Evolutionary conservation across 2,888 invertebrate species (phyloP), one percentile per base, ranked within the genome.

Genomic region (Stegana nigrithorax): DNA sequence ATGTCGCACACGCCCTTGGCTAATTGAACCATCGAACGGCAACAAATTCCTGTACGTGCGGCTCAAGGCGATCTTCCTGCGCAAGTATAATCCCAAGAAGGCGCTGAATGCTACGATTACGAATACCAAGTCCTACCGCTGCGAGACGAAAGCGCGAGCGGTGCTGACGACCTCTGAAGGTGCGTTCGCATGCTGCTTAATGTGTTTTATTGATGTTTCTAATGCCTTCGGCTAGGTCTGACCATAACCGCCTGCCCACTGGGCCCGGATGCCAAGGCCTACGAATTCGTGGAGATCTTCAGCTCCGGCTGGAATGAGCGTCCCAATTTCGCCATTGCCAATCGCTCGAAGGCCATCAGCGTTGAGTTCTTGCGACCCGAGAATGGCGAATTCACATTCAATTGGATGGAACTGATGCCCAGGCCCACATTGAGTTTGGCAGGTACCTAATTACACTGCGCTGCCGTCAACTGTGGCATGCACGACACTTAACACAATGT

Each of bases 351-450:
- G 65, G 91, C 91, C 26, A 88, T 95, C 29, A 90, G 93, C 59
- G 90, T 95, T 0, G 95, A 95, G 80, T 93, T 94, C 73, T 87
- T 94, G 67, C 91, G 93, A 39, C 89, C 89, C 60, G 93, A 94
- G 75, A 88, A 89, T 58, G 93, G 91, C 21, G 88, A 90, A 7
- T 95, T 93, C 82, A 89, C 89, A 51, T 89, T 95, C 51, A 91
- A 92, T 65, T 95, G 95, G 95, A 88, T 95, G 83, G 95, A 95
- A 85, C 88, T 95, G 78, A 89, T 92, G 66, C 90, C 85, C 59
- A 78, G 84, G 64, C 84, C 85, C 65, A 82, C 83, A 44, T 75
- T 90, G 39, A 85, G 85, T 69, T 81, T 86, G 75, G 82, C 85
- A 63, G 86, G 86, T 85, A 65, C 32, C 73, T 69, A 8, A 36